Conservation (phyloP, 2,113 vertebrate genomes). For the Cynopterus brachyotis region DNA sequence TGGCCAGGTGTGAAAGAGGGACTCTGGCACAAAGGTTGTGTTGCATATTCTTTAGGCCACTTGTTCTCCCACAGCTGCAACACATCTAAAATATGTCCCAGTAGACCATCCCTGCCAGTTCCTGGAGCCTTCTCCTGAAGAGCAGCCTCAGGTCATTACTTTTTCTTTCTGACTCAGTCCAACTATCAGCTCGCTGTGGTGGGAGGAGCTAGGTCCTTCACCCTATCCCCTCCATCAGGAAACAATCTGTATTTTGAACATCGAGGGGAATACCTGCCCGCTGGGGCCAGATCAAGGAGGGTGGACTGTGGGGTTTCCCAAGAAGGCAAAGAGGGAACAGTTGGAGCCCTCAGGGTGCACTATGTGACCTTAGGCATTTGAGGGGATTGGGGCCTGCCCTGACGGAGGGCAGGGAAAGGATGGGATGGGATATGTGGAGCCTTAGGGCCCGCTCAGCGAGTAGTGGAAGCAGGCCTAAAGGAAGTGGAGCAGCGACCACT, state of each 20-base stretch:
- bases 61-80: not conserved
- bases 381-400: not conserved
- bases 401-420: not conserved
- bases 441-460: not conserved
- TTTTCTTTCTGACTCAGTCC: not conserved
- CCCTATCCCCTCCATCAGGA: not conserved
- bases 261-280: not conserved
- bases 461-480: not conserved
- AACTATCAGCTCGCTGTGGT: not conserved
- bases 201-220: not conserved
- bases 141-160: not conserved
- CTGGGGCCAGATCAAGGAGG: accelerated
- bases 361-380: not conserved
- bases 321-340: not conserved
- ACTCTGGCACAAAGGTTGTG: not conserved
- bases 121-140: not conserved
- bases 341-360: not conserved
- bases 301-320: not conserved
- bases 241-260: not conserved
- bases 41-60: not conserved
- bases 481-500: accelerated
- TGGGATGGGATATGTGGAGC: not conserved
- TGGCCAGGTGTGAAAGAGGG: no score
- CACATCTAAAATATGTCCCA: not conserved
- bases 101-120: not conserved